Percentiles rank a stretch among this genome's conserved stretches.
These are phyloP conservation scores for Manis crassicaudata DNA, from an alignment of 2,797 vertebrate genomes.

Conservation along the genomic window DNA sequence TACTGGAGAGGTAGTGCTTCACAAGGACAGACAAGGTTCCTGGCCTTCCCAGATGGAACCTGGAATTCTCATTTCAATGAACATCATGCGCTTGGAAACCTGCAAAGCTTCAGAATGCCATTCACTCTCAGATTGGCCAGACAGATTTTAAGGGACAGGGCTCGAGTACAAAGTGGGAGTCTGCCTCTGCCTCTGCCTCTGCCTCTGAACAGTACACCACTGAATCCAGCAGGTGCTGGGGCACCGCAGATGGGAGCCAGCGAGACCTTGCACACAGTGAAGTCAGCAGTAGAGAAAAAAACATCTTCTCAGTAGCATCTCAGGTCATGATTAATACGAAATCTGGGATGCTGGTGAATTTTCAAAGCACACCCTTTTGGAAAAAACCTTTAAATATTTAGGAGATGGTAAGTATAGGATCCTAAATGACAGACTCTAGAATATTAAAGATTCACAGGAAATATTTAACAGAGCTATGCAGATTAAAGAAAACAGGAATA, in stretches of 20 bases:
- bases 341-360: conserved; percentile 2
- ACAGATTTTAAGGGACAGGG: not conserved
- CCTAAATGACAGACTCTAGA: not conserved
- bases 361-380: conserved; percentile 16
- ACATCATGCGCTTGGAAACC: not conserved
- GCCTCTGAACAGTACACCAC: not conserved
- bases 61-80: not conserved
- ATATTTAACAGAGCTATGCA: not conserved
- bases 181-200: not conserved
- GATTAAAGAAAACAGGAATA: not conserved
- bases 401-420: not conserved
- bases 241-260: not conserved
- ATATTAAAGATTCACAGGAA: not conserved
- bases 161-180: not conserved
- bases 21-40: not conserved
- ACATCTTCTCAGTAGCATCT: conserved; percentile 46
- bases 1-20: not conserved
- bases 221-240: not conserved
- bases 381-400: conserved; percentile 17
- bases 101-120: not conserved
- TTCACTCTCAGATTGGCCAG: not conserved
- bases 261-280: not conserved
- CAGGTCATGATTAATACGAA: conserved; percentile 43
- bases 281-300: not conserved
- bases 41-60: not conserved